These are phyloP conservation scores for Rhopalosiphum maidis DNA, from an alignment of 1,140 invertebrate genomes.

Conservation along the genomic window DNA sequence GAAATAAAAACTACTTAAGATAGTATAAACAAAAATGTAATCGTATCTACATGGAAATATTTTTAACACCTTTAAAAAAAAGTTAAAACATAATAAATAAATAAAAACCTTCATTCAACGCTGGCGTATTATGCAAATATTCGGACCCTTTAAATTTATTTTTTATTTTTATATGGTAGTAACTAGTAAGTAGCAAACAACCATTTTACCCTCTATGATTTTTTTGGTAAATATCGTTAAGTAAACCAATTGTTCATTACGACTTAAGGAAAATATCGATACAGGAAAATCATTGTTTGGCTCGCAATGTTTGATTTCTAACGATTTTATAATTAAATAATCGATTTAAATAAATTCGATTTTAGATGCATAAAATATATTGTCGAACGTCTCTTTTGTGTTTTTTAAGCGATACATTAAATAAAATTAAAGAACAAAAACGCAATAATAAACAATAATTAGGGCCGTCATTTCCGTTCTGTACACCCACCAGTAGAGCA, in stretches of 20 bases:
- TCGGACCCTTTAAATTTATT: neutral
- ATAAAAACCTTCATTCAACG: neutral
- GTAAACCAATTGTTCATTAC: neutral
- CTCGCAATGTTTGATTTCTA: neutral
- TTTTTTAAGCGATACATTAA: neutral
- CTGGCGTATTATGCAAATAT: conserved; percentile 7
- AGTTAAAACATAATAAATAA: neutral
- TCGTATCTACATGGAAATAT: neutral
- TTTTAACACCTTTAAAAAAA: neutral
- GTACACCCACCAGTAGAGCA: neutral
- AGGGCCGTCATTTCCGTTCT: neutral
- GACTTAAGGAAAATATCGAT: neutral
- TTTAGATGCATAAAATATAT: neutral
- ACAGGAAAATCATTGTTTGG: neutral
- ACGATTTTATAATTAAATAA: neutral
- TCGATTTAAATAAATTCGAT: neutral
- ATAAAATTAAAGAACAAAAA: neutral
- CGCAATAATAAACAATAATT: neutral
- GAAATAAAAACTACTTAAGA: neutral
- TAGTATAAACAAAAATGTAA: neutral
- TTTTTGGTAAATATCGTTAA: neutral
- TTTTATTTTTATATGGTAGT: neutral
- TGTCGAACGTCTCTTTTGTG: neutral
- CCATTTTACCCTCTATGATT: neutral
- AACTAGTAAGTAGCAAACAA: neutral